Evolutionary conservation across 2,797 vertebrate species (phyloP), one percentile per base, ranked within the genome.

Genomic region (Molossus alvarezi): DNA sequence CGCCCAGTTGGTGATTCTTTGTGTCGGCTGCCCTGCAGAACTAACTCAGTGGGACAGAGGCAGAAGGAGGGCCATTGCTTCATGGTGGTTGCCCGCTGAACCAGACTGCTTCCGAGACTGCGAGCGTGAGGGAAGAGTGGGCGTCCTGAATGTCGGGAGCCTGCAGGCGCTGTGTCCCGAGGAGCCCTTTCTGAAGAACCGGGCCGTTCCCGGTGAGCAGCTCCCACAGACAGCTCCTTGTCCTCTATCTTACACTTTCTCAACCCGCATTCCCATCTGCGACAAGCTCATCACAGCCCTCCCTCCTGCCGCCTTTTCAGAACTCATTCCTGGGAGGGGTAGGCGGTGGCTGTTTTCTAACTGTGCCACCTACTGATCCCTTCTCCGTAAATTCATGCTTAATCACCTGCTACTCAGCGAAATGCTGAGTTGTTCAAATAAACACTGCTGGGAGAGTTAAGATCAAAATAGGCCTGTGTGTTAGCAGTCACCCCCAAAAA

Each of bases 401-500:
- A 97, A 87, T 97, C 96, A 97, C 92, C 89, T 95, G 96, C 96
- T 97, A 83, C 64, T 92, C 96, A 37, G 88, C 25, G 75, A 96
- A 94, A 97, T 95, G 83, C 89, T 84, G 93, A 93, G 37, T 55
- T 93, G 89, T 94, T 96, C 94, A 98, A 97, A 96, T 95, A 97
- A 96, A 96, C 86, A 93, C 58, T 73, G 53, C 86, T 14, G 72
- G 72, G 87, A 95, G 58, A 87, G 53, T 80, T 89, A 65, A 97
- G 86, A 89, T 93, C 96, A 95, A 91, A 84, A 95, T n/a, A 51
- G 45, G 80, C 82, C 55, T 84, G 33, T 65, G 45, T 81, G 67
- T 73, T 94, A 33, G 33, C 79, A 73, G 65, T 91, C 94, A 92
- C 23, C 75, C 90, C 82, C 80, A 15, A 58, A 58, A 94, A 84